Evolutionary conservation across 2,113 vertebrate species (phyloP).

Genomic region (Rhabdomys dilectus): DNA sequence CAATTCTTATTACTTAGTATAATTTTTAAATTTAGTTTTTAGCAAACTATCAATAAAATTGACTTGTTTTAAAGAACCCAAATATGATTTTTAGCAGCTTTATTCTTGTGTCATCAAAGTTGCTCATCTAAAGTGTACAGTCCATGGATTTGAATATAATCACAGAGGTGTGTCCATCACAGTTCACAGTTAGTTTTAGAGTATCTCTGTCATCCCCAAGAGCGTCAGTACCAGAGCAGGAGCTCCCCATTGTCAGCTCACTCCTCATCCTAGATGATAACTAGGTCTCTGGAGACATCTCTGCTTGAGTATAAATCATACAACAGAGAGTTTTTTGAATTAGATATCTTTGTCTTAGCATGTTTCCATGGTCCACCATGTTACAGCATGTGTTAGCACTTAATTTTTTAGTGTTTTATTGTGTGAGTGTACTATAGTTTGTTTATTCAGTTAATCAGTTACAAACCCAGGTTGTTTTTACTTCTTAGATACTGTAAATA

Average conservation of each 20-base stretch:
- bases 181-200: background rate
- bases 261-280: background rate
- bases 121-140: background rate
- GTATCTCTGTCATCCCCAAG: background rate
- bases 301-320: background rate
- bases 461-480: background rate
- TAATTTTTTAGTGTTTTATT: background rate
- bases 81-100: conserved; percentile 12
- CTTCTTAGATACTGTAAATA: conserved; percentile 11
- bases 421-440: background rate
- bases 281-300: background rate
- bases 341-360: too few species aligned
- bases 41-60: conserved; percentile 8
- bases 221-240: background rate
- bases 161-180: background rate
- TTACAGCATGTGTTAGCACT: background rate
- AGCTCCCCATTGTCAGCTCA: background rate
- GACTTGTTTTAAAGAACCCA: background rate
- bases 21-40: background rate
- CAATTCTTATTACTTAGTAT: background rate
- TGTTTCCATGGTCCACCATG: background rate
- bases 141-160: background rate
- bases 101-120: conserved; percentile 1
- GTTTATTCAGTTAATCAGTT: conserved; percentile 1
- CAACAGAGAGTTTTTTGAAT: background rate